phyloP scores from a whole-genome alignment of 2,888 invertebrate genomes.

The Apocheima hispidaria region DNA sequence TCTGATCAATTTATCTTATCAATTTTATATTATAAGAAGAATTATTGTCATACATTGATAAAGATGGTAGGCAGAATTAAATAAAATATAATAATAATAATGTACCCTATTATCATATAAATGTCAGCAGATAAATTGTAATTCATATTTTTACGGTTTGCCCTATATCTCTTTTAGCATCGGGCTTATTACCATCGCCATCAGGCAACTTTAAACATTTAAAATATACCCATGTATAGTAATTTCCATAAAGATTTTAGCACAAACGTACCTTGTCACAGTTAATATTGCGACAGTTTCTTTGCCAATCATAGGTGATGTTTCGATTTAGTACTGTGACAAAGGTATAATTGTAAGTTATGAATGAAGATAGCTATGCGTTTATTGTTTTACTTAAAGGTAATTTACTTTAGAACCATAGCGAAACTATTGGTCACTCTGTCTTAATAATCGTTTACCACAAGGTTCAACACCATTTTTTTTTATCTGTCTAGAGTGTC shows the following conservation, averaged over 20 bases:
- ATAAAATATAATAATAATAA: background rate
- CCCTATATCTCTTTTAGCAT: constrained; percentile 14
- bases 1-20: background rate
- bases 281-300: background rate
- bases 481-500: no score
- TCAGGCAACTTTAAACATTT: constrained; percentile 15
- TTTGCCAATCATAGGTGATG: background rate
- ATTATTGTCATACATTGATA: background rate
- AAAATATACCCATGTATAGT: background rate
- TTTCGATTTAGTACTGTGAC: background rate
- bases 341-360: constrained; percentile 9
- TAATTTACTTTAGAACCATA: constrained; percentile 10
- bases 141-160: constrained; percentile 2
- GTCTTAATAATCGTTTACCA: constrained; percentile 22
- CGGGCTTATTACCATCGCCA: constrained; percentile 23
- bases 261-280: constrained; percentile 3
- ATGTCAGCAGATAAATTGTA: constrained; percentile 6
- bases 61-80: background rate
- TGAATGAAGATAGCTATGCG: background rate
- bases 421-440: constrained; percentile 27
- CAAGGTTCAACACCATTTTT: background rate
- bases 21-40: background rate
- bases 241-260: constrained; percentile 7
- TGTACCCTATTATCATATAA: background rate
- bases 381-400: constrained; percentile 11